Percentiles rank a stretch among this genome's conserved stretches.
Conservation (phyloP, 2,113 vertebrate genomes). For the Zosterops pallidus region DNA sequence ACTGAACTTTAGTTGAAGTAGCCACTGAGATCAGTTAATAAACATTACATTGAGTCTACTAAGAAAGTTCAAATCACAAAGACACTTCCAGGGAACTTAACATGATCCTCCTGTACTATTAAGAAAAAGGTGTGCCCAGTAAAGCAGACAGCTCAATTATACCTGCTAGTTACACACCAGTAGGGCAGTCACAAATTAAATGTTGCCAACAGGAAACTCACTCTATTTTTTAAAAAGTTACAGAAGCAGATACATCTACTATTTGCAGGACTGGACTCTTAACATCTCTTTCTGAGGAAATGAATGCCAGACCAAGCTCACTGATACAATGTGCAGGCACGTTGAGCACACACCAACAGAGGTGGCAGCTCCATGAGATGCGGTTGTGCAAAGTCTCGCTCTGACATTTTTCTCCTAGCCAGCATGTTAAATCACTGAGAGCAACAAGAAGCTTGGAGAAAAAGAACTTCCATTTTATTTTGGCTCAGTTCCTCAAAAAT, state of each 20-base stretch:
- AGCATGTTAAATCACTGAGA: not conserved
- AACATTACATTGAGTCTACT: not conserved
- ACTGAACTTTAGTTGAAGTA: not conserved
- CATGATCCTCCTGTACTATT: not conserved
- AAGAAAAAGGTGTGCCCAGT: not conserved
- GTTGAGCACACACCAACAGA: rapidly evolving
- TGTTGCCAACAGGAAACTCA: not conserved
- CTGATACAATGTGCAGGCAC: not conserved
- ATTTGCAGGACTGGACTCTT: not conserved
- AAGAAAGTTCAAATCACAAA: not conserved
- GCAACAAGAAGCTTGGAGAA: not conserved
- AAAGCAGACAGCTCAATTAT: not conserved
- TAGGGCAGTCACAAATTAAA: not conserved
- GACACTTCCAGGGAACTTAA: not conserved
- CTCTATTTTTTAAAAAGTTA: not conserved
- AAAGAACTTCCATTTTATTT: not conserved
- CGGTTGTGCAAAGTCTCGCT: not conserved
- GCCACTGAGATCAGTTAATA: not conserved
- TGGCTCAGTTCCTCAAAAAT: not conserved
- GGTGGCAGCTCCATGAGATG: rapidly evolving
- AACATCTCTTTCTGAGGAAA: not conserved
- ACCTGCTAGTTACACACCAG: not conserved
- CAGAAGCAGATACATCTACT: not conserved
- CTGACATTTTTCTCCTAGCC: not conserved
- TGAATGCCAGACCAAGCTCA: not conserved